Evolutionary conservation across 2,113 vertebrate species (phyloP).

Genomic region (Enhydra lutris): DNA sequence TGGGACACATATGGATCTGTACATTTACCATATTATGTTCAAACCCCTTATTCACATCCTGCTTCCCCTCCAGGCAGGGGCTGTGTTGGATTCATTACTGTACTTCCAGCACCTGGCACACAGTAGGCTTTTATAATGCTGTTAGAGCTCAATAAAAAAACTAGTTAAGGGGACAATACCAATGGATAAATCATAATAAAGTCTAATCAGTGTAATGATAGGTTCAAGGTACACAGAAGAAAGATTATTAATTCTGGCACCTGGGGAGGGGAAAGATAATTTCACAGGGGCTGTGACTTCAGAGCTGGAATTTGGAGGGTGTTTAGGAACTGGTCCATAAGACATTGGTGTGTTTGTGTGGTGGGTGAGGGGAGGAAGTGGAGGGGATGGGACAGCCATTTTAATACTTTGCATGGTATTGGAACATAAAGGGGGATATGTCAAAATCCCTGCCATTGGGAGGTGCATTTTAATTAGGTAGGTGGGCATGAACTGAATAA

Average conservation of each 20-base stretch:
- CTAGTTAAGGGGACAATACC: neutral
- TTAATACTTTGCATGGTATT: neutral
- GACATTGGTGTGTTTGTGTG: neutral
- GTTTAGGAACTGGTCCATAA: neutral
- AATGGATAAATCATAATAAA: neutral
- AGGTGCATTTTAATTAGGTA: constrained; percentile 1
- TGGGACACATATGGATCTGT: neutral
- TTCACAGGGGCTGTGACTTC: neutral
- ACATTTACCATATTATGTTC: neutral
- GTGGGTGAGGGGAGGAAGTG: no score
- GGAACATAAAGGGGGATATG: neutral
- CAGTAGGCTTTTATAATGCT: neutral
- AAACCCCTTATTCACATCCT: neutral
- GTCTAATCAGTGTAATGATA: neutral
- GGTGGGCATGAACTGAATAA: neutral
- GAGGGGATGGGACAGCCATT: neutral
- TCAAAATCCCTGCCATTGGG: neutral
- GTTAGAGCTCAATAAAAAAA: neutral
- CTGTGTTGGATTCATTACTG: neutral
- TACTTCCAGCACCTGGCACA: neutral
- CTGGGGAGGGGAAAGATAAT: neutral
- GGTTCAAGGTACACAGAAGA: neutral
- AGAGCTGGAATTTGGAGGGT: neutral
- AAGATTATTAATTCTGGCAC: neutral
- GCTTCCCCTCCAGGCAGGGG: neutral